A percentile compares a stretch with the other conserved stretches of the same genome.
These are phyloP conservation scores for Ceratina japonica DNA, from an alignment of 1,140 invertebrate genomes.

Conservation along the genomic window DNA sequence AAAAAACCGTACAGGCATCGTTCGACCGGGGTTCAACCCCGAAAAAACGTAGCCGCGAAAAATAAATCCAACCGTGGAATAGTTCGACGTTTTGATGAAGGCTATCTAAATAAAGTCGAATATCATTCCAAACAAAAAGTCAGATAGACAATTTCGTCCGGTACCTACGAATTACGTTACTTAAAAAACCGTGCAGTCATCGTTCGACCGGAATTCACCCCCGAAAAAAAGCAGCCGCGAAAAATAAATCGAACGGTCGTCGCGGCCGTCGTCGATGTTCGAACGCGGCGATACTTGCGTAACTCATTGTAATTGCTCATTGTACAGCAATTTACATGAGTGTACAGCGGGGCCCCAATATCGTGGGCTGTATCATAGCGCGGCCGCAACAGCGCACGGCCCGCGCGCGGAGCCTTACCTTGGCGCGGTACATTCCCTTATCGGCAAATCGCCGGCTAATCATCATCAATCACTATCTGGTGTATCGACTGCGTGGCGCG, in stretches of 20 bases:
- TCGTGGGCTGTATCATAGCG: constrained; percentile 69
- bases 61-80: no score
- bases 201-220: no score
- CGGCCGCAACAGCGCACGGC: constrained; percentile 53
- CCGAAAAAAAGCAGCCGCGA: not conserved
- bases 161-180: no score
- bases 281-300: constrained; percentile 5
- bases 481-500: constrained; percentile 47
- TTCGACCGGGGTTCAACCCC: no score
- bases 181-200: no score
- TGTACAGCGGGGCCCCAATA: constrained; percentile 65
- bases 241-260: not conserved
- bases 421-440: constrained; percentile 70
- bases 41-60: no score
- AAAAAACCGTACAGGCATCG: no score
- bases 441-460: constrained; percentile 77
- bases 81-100: no score
- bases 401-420: constrained; percentile 38
- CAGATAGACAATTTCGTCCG: no score
- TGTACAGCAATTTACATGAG: constrained; percentile 72
- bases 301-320: constrained; percentile 66
- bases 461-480: constrained; percentile 77
- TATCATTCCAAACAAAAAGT: no score
- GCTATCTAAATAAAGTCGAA: no score
- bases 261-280: not conserved